Conservation (phyloP, 2,888 invertebrate species). For the Ischnus inquisitorius region DNA sequence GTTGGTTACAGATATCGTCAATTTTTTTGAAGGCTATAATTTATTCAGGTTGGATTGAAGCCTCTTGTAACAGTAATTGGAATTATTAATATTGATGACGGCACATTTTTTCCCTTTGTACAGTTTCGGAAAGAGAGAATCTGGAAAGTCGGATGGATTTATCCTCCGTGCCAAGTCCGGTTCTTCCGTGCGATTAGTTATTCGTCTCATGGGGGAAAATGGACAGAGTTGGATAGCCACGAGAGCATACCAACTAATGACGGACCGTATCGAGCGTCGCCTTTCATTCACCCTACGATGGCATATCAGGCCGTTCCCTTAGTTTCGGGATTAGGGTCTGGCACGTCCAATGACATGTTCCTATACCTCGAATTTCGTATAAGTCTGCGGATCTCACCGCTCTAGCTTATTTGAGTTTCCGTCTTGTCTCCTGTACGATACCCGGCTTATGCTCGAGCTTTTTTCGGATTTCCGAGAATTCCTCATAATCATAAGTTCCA, state of each 20-base stretch:
- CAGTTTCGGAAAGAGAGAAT: not conserved
- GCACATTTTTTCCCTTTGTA: not conserved
- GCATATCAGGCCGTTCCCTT: not conserved
- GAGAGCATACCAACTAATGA: not conserved
- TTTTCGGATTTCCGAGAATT: not conserved
- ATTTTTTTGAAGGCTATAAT: not conserved
- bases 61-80: not conserved
- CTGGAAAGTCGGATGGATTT: not conserved
- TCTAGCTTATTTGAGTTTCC: not conserved
- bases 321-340: not conserved
- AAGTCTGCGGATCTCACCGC: not conserved
- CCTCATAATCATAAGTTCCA: not conserved
- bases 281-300: constrained; percentile 4
- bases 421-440: not conserved
- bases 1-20: not conserved
- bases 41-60: constrained; percentile 26
- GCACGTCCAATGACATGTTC: not conserved
- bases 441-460: not conserved
- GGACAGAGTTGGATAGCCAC: not conserved
- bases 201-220: not conserved
- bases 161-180: not conserved
- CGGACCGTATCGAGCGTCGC: not conserved
- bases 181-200: constrained; percentile 1
- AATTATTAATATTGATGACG: constrained; percentile 26
- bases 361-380: not conserved